Conservation (phyloP, 1,140 invertebrate species). For the Diachasmimorpha longicaudata region DNA sequence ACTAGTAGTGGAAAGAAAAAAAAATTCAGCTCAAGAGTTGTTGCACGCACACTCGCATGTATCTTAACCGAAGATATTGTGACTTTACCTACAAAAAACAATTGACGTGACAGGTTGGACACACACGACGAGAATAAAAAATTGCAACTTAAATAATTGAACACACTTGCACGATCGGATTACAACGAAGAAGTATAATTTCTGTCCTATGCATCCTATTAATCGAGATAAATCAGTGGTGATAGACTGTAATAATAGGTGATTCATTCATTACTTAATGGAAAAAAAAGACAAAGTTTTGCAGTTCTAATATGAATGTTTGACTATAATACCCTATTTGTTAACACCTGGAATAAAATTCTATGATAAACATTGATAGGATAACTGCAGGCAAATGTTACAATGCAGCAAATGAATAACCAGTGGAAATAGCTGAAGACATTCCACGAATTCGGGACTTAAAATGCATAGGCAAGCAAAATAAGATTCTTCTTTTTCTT, state of each 20-base stretch:
- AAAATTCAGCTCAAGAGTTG: conserved; percentile 20
- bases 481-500: conserved; percentile 35
- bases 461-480: conserved; percentile 52
- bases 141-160: background rate
- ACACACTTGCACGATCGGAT: conserved; percentile 38
- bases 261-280: conserved; percentile 7
- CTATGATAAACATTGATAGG: conserved; percentile 39
- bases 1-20: background rate
- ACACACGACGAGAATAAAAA: background rate
- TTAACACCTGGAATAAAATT: conserved; percentile 49
- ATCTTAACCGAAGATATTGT: background rate
- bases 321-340: conserved; percentile 53
- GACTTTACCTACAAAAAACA: background rate
- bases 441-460: conserved; percentile 62
- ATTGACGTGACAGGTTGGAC: background rate
- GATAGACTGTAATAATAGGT: background rate
- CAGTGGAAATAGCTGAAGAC: conserved; percentile 56
- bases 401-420: conserved; percentile 40
- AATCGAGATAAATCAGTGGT: conserved; percentile 18
- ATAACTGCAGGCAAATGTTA: conserved; percentile 40
- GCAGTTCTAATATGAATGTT: conserved; percentile 51
- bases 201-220: conserved; percentile 42
- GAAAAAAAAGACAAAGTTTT: conserved; percentile 13
- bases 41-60: conserved; percentile 20
- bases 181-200: conserved; percentile 46